Percentiles rank a stretch among this genome's conserved stretches.
These are phyloP conservation scores for Congeria kusceri DNA, from an alignment of 2,888 invertebrate genomes.

Conservation along the genomic window DNA sequence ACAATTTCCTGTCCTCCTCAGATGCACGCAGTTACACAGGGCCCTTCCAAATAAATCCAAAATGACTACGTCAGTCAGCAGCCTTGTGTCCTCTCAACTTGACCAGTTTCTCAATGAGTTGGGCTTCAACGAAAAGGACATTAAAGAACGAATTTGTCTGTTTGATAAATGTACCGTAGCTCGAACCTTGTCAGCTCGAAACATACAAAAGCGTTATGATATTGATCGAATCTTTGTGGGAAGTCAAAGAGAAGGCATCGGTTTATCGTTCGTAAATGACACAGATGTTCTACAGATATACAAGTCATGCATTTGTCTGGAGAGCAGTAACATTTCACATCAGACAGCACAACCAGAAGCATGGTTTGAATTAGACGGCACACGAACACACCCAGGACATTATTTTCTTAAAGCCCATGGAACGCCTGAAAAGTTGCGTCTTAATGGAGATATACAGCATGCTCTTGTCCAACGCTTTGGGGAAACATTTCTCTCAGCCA, in stretches of 20 bases:
- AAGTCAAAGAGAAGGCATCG: constrained; percentile 28
- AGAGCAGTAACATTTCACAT: background rate
- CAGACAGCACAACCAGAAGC: background rate
- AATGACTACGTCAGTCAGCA: too few relatives aligned
- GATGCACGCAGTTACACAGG: too few relatives aligned
- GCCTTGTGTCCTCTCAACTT: background rate
- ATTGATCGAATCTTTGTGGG: constrained; percentile 22
- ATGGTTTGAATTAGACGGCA: background rate
- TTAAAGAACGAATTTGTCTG: background rate
- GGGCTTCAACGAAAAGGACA: background rate
- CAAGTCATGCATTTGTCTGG: background rate
- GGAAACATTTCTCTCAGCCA: background rate
- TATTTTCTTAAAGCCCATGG: background rate
- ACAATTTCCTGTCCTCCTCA: too few relatives aligned
- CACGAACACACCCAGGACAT: background rate
- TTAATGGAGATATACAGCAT: background rate
- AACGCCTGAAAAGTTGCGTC: background rate
- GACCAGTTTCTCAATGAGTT: background rate
- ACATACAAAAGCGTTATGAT: background rate
- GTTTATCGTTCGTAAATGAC: constrained; percentile 2
- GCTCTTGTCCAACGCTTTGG: background rate
- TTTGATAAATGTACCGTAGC: background rate
- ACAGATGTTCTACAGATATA: constrained; percentile 2
- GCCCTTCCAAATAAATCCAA: too few relatives aligned
- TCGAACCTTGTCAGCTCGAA: background rate